Base-by-base conservation (phyloP, 53 echinoderm and acorn worm genomes). In the Henricia sp. region DNA sequence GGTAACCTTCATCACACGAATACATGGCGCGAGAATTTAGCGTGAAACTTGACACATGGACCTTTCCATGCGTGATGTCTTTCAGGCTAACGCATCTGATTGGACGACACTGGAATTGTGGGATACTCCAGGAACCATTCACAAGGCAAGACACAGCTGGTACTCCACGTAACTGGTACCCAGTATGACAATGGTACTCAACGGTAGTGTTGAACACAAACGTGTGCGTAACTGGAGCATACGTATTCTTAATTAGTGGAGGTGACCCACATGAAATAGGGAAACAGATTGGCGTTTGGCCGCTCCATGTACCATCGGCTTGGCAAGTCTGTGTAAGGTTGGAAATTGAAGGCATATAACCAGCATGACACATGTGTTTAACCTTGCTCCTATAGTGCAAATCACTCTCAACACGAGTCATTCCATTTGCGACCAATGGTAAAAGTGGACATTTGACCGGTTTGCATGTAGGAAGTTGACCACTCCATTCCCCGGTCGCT, bases 401-500 rank as follows among this genome's bases (percentile, higher is more conserved):
- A 41, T 33, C 21, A 10, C 66, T 50, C 20, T 8, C 27, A 0
- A 55, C 9, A 5, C 58, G 41, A 3, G 67, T 55, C 6, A 66
- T 44, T 16, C 76, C 76, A 76, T 86, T 75, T 6, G 50, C 32
- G 28, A 86, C 37, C n/a, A 46, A 33, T 8, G 83, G 67, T 3
- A 65, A 84, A 16, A 66, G 16, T 28, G 39, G 64, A 67, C 89
- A 89, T 74, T 72, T 72, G 41, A 89, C 52, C 14, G 83, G 67
- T 35, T 34, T 74, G 68, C 89, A 89, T 16, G 73, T 55, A 13
- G 93, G 96, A 5, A 83, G 13, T 11, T 53, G 44, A 52, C 53
- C 71, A 56, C 91, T 96, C 97, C 97, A 96, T 20, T 53, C n/a
- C 0, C 50, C 82, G 2, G 64, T 54, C 10, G 66, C 48, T 52